A percentile compares a stretch with the other conserved stretches of the same genome.
Evolutionary conservation across 2,888 invertebrate species (phyloP).

Genomic region (Orgyia antiqua): DNA sequence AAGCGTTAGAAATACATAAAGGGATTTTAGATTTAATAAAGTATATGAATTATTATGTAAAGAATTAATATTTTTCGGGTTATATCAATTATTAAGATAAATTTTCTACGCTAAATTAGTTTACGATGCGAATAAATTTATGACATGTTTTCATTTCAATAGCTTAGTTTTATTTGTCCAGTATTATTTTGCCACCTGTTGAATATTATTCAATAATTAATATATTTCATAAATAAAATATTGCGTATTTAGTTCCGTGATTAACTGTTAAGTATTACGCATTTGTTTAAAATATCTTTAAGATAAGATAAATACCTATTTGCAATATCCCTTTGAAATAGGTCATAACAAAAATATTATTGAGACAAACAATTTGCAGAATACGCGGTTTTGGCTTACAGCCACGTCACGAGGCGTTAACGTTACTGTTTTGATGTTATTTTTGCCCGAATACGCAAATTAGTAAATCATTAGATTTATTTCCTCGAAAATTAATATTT

Average conservation of each 20-base stretch:
- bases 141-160: no score
- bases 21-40: no score
- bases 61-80: no score
- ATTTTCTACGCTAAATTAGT: no score
- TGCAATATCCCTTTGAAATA: slow-evolving; percentile 11
- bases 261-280: not conserved
- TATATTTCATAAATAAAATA: not conserved
- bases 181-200: no score
- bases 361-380: slow-evolving; percentile 6
- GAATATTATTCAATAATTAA: slow-evolving; percentile 1
- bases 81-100: no score
- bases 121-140: no score
- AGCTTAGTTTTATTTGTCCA: no score
- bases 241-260: slow-evolving; percentile 3
- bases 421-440: slow-evolving; percentile 9
- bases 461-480: slow-evolving; percentile 6
- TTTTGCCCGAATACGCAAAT: slow-evolving; percentile 13
- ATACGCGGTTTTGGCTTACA: slow-evolving; percentile 19
- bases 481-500: no score
- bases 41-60: no score
- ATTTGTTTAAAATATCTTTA: slow-evolving; percentile 5
- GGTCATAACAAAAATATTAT: slow-evolving; percentile 16
- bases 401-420: slow-evolving; percentile 22
- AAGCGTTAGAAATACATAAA: no score
- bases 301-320: slow-evolving; percentile 17